A percentile compares a stretch with the other conserved stretches of the same genome.
These are phyloP conservation scores for Parazoanthus atlanticus DNA, from an alignment of 92 coral and sea anemone species.

Conservation along the genomic window DNA sequence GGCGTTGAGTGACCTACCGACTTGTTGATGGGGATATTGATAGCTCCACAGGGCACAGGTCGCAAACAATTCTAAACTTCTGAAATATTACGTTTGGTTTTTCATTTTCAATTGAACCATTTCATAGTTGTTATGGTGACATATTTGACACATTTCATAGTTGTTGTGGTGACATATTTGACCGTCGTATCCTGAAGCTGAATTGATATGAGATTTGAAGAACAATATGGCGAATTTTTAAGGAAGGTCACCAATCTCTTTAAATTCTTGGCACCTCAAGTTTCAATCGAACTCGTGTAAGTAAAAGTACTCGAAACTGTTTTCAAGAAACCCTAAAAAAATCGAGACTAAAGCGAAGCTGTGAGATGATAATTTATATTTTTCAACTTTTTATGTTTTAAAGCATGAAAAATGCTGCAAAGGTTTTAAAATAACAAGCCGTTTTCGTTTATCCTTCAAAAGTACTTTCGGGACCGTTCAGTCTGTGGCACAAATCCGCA, in stretches of 20 bases:
- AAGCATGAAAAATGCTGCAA: background rate
- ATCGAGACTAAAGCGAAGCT: too few relatives aligned
- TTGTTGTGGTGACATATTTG: background rate
- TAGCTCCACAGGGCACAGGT: background rate
- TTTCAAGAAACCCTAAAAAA: background rate
- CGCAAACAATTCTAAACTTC: background rate
- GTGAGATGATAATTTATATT: too few relatives aligned
- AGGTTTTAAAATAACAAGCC: background rate
- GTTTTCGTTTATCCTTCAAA: background rate
- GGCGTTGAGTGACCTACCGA: background rate
- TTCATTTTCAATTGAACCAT: background rate
- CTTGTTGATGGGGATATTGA: too few relatives aligned
- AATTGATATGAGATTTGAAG: too few relatives aligned
- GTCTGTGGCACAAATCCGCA: background rate
- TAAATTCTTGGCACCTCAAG: background rate
- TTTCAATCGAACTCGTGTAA: background rate
- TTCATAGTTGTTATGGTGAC: background rate
- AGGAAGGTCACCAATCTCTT: background rate
- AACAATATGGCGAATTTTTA: too few relatives aligned
- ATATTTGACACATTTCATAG: background rate
- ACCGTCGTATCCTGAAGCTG: background rate
- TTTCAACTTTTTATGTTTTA: too few relatives aligned
- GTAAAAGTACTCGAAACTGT: background rate
- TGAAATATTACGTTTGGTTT: background rate
- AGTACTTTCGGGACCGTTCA: too few relatives aligned